These are phyloP conservation scores for Eurypyga helias DNA, from an alignment of 2,113 vertebrate species.

Conservation along the genomic window DNA sequence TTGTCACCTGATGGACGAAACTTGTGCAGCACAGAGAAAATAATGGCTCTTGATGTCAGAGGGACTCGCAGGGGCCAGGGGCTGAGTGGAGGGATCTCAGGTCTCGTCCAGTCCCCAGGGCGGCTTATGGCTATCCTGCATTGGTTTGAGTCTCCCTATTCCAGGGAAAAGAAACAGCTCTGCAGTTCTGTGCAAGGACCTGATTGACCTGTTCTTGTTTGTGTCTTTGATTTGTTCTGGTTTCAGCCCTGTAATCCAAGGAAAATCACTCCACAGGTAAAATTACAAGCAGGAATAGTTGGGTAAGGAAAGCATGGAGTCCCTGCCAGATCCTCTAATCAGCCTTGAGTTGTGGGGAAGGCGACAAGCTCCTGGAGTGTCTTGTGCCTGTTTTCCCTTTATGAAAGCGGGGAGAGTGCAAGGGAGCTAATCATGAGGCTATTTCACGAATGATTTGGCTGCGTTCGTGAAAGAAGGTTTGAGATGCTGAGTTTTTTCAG, in stretches of 20 bases:
- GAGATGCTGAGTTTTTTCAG: not conserved
- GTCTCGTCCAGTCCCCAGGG: not conserved
- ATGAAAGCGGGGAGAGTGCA: not conserved
- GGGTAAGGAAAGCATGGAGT: not conserved
- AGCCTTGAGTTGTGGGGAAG: not conserved
- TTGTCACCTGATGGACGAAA: not conserved
- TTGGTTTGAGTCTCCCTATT: rapidly evolving
- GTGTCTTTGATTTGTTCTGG: not conserved
- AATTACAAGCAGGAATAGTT: rapidly evolving
- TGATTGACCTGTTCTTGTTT: not conserved
- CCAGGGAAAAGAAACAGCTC: not conserved
- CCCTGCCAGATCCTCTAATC: not conserved
- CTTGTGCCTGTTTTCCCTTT: not conserved
- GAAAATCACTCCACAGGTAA: not conserved
- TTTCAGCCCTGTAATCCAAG: not conserved
- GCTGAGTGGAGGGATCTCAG: not conserved
- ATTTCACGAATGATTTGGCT: not conserved
- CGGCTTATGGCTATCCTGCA: rapidly evolving
- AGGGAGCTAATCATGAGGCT: not conserved
- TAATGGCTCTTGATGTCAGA: not conserved
- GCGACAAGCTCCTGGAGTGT: not conserved
- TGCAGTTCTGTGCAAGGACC: not conserved
- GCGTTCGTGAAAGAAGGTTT: not conserved
- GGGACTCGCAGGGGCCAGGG: not conserved
- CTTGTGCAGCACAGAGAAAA: rapidly evolving